phyloP scores from a whole-genome alignment of 1,140 invertebrate species.

The Aporrectodea caliginosa region DNA sequence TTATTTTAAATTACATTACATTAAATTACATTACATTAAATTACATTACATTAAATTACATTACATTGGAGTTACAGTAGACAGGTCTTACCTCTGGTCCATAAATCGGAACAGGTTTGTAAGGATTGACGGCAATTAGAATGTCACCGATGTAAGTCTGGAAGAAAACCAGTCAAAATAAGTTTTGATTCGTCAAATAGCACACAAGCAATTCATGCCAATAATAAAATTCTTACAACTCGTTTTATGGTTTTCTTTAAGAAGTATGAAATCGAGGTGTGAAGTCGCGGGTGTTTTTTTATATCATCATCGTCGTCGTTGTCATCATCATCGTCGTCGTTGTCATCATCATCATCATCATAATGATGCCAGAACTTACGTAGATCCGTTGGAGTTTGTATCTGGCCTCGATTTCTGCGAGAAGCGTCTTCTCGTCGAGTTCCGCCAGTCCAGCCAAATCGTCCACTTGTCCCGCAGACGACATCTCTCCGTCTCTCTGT shows the following conservation, averaged over 20 bases:
- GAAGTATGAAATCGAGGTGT: background rate
- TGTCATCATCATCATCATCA: background rate
- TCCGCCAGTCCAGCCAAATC: constrained; percentile 50
- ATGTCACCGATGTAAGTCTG: constrained; percentile 80
- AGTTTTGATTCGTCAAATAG: background rate
- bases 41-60: background rate
- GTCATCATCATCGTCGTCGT: background rate
- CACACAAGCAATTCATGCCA: background rate
- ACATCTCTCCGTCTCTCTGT: too few relatives aligned
- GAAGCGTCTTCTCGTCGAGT: constrained; percentile 48
- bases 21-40: background rate
- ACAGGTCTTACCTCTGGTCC: constrained; percentile 66
- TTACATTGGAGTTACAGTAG: background rate
- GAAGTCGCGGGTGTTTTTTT: background rate
- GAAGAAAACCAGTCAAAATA: too few relatives aligned
- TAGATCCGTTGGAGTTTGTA: constrained; percentile 50
- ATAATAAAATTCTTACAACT: background rate
- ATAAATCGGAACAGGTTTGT: constrained; percentile 71
- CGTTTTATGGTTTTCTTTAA: background rate
- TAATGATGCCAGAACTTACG: constrained; percentile 45
- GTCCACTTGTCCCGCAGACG: constrained; percentile 39
- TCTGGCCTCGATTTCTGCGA: constrained; percentile 48
- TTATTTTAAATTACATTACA: background rate
- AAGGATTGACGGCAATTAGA: constrained; percentile 74
- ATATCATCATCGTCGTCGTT: background rate